A percentile compares a stretch with the other conserved stretches of the same genome.
phyloP scores from a whole-genome alignment of 64 coral and sea anemone genomes.

The Acropora tenuis region DNA sequence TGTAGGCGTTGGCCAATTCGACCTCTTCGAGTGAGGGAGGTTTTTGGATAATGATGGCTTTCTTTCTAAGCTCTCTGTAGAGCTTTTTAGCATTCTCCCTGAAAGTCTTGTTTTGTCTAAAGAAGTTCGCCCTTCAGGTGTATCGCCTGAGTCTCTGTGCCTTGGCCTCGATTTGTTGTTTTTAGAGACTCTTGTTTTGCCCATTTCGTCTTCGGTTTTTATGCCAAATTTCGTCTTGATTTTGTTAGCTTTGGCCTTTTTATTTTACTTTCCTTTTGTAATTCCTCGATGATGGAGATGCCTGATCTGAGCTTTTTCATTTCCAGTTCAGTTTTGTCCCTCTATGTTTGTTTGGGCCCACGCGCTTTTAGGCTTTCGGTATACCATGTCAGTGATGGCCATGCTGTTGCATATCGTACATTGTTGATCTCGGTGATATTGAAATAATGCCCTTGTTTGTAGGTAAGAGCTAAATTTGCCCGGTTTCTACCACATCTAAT shows the following conservation, averaged over 20 bases:
- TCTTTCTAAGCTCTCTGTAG: neutral
- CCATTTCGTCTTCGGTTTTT: neutral
- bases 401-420: neutral
- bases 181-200: neutral
- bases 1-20: neutral
- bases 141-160: neutral
- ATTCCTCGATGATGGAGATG: neutral
- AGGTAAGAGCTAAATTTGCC: neutral
- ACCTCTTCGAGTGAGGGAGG: neutral
- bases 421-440: neutral
- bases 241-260: neutral
- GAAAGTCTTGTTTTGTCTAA: neutral
- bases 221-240: neutral
- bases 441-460: neutral
- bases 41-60: neutral
- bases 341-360: neutral
- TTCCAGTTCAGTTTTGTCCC: neutral
- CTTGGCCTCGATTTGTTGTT: neutral
- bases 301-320: neutral
- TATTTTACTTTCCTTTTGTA: neutral
- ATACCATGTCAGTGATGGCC: neutral
- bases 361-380: neutral
- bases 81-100: neutral
- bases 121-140: neutral
- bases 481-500: too few species aligned